These are phyloP conservation scores for Cydia fagiglandana DNA, from an alignment of 1,140 invertebrate species.

Conservation along the genomic window DNA sequence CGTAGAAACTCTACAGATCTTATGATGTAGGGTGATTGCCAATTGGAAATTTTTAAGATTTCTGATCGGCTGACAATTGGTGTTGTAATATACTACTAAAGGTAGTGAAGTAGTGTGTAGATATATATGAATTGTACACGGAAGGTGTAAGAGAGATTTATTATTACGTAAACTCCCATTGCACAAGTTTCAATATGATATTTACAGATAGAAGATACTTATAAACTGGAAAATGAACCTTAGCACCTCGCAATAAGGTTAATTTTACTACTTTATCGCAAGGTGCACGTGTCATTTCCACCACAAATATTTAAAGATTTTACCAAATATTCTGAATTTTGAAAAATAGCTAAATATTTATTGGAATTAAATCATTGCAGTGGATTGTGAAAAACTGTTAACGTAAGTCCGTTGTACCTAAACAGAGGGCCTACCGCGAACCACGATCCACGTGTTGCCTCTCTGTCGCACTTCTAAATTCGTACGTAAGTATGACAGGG, in stretches of 20 bases:
- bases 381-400: neutral
- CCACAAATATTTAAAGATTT: neutral
- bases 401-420: too few relatives aligned
- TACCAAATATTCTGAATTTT: neutral
- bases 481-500: too few relatives aligned
- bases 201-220: neutral
- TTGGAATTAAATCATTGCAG: neutral
- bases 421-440: too few relatives aligned
- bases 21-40: conserved; percentile 1
- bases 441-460: too few relatives aligned
- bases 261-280: neutral
- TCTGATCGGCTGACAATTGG: neutral
- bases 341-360: neutral
- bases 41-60: neutral
- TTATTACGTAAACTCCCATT: conserved; percentile 2
- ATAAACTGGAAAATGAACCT: neutral
- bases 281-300: neutral
- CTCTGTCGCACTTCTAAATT: too few relatives aligned
- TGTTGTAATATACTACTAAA: neutral
- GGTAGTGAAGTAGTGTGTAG: conserved; percentile 3
- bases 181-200: neutral
- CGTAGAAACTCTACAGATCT: conserved; percentile 17
- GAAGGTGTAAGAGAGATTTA: conserved; percentile 4
- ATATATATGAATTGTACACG: conserved; percentile 9
- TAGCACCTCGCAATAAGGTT: neutral